Percentiles rank a stretch among this genome's conserved stretches.
Conservation (phyloP, 1,140 invertebrate genomes). For the Heliconius nattereri region DNA sequence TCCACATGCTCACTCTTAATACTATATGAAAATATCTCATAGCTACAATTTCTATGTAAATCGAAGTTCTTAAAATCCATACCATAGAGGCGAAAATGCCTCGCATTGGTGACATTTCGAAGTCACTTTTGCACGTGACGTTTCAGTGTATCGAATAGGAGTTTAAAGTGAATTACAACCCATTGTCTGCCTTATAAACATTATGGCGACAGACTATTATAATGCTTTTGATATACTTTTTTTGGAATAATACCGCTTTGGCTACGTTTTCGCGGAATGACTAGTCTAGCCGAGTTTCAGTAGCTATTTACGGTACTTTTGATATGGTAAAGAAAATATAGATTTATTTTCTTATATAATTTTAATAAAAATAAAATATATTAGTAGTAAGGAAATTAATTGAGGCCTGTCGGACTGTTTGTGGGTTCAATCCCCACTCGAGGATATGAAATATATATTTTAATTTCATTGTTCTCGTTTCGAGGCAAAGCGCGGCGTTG, state of each 20-base stretch:
- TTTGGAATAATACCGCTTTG: background rate
- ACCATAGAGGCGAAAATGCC: background rate
- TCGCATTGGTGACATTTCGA: background rate
- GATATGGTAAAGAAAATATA: too few species aligned
- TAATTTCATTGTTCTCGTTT: too few species aligned
- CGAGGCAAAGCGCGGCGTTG: too few species aligned
- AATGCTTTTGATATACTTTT: constrained; percentile 18
- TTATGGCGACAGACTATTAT: constrained; percentile 16
- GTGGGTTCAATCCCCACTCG: too few species aligned
- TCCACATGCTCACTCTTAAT: constrained; percentile 61
- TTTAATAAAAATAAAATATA: too few species aligned
- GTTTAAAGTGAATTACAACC: constrained; percentile 22
- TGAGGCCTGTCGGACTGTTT: too few species aligned
- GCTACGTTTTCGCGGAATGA: background rate
- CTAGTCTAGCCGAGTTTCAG: background rate
- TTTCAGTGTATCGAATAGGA: constrained; percentile 17
- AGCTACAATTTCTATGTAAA: constrained; percentile 3
- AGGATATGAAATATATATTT: too few species aligned
- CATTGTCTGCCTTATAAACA: constrained; percentile 22
- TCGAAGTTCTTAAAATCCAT: background rate
- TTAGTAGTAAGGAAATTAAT: too few species aligned
- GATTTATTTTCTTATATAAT: background rate
- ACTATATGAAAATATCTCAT: constrained; percentile 44
- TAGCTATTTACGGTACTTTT: background rate
- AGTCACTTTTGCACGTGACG: constrained; percentile 7